Evolutionary conservation across 2,113 vertebrate genomes (phyloP).

Genomic region (Tachysurus vachellii): DNA sequence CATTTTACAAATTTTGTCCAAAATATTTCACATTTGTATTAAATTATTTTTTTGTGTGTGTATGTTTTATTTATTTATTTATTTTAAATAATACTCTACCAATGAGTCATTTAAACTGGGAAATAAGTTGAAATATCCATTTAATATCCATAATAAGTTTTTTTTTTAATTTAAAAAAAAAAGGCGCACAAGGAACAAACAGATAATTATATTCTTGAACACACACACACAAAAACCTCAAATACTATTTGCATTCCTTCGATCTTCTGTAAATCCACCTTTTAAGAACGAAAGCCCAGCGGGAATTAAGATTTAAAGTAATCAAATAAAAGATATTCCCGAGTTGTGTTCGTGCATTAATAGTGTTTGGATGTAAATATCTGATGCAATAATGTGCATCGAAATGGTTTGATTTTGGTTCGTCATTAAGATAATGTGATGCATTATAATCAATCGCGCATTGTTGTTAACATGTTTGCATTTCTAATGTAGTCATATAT

Average conservation of each 20-base stretch:
- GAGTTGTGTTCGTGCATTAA: conserved; percentile 16
- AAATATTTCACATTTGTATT: neutral
- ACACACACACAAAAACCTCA: too few relatives aligned
- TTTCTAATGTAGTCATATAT: neutral
- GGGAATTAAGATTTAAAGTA: conserved; percentile 3
- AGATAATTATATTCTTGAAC: neutral
- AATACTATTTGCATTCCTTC: conserved; percentile 4
- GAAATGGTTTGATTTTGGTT: neutral
- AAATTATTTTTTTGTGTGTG: neutral
- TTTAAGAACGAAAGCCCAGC: conserved; percentile 7
- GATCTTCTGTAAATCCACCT: conserved; percentile 18
- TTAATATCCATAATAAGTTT: neutral
- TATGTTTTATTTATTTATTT: neutral
- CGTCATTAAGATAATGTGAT: neutral
- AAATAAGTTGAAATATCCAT: neutral
- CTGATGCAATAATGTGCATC: neutral
- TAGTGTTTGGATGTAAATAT: neutral
- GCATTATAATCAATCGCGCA: neutral
- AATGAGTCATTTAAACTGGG: neutral
- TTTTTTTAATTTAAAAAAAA: neutral
- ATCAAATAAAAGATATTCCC: conserved; percentile 1
- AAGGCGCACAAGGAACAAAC: neutral
- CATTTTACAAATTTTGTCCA: neutral
- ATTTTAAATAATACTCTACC: neutral
- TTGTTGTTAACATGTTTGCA: neutral